Percentiles rank a stretch among this genome's conserved stretches.
Evolutionary conservation across 2,888 invertebrate genomes (phyloP).

Genomic region (Nycteola revayana): DNA sequence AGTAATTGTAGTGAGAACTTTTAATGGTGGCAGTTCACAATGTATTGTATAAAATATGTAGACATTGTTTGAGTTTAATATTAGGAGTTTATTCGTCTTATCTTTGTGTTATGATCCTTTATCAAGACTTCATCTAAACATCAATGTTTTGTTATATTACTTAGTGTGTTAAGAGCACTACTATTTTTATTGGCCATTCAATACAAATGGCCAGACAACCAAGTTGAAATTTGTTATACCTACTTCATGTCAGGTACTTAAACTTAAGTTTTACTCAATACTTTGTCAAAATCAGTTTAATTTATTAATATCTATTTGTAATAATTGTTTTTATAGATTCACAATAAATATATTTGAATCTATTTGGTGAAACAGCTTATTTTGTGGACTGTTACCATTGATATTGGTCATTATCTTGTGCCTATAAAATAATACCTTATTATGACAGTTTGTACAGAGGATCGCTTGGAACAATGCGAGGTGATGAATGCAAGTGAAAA

Average conservation of each 20-base stretch:
- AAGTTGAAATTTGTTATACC: conserved; percentile 6
- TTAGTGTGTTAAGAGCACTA: too few relatives aligned
- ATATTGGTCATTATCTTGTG: conserved; percentile 52
- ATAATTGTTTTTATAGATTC: conserved; percentile 24
- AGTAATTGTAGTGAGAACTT: conserved; percentile 32
- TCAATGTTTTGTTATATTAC: too few relatives aligned
- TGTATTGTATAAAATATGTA: conserved; percentile 20
- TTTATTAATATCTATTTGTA: conserved; percentile 24
- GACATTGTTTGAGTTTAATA: conserved; percentile 23
- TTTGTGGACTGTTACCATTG: conserved; percentile 53
- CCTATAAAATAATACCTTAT: conserved; percentile 61
- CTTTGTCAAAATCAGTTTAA: conserved; percentile 27
- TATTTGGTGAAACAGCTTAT: conserved; percentile 6
- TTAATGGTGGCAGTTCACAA: conserved; percentile 54
- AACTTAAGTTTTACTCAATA: conserved; percentile 33
- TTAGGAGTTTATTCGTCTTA: conserved; percentile 18
- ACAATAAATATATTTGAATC: conserved; percentile 20
- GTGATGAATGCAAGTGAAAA: conserved; percentile 71
- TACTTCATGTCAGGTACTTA: conserved; percentile 27
- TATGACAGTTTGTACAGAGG: conserved; percentile 71
- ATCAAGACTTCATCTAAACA: too few relatives aligned
- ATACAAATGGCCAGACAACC: too few relatives aligned
- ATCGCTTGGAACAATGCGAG: conserved; percentile 69
- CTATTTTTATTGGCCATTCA: too few relatives aligned
- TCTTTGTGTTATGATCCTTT: too few relatives aligned